Evolutionary conservation across 2,888 invertebrate species (phyloP), one percentile per base, ranked within the genome.

Genomic region (Brenthis hecate): DNA sequence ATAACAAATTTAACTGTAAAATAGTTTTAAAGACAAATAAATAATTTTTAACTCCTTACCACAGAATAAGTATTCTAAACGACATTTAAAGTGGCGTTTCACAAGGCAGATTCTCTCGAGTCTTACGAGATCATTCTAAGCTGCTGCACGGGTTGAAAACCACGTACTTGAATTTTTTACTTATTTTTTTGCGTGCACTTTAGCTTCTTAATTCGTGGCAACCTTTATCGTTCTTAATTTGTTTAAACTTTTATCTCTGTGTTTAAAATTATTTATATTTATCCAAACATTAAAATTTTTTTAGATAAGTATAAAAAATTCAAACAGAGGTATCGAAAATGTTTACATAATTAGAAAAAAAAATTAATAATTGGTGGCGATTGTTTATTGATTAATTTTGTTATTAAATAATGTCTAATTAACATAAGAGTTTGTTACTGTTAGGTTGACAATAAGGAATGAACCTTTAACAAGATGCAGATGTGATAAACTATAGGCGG

Each of bases 41-140:
- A 54, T 54, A 54, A 1, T 13, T 60, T 11, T 43, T 50, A 23
- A 28, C 28, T 60, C 23, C 28, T 50, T 14, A 28, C 23, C 28
- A n/a, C 32, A 13, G 66, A 47, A 65, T 64, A 72, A 50, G 60
- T 60, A 50, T 60, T 72, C 70, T 69, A 70, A 68, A 70, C 73
- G 58, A 56, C 58, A 65, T 68, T 72, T 68, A 70, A 58, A 73
- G 68, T 65, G 68, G 70, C 66, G 70, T 66, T 66, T 68, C 70
- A 68, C 70, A 72, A 73, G 70, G 68, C 66, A 60, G 61, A 67
- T 67, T 61, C 66, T 67, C 61, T 67, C 61, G 56, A 62, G 56
- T 51, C 60, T 62, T 62, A 62, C 55, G 66, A 67, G 66, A 67
- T 61, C 66, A 67, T 67, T 61, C 61, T 67, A 67, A 67, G 66